Conservation (phyloP, 2,888 invertebrate genomes). For the Venusia cambrica region DNA sequence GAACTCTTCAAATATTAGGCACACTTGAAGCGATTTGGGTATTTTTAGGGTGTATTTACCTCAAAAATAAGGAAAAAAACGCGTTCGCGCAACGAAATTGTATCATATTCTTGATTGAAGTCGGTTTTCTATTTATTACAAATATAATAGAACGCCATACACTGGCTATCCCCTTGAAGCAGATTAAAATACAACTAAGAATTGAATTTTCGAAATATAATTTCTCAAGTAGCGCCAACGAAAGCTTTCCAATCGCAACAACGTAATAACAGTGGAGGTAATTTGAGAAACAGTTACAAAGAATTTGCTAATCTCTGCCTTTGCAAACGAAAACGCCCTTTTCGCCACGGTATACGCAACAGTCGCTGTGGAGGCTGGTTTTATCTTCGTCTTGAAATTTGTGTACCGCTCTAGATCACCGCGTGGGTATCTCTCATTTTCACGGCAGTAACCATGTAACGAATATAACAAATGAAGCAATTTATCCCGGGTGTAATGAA, state of each 20-base stretch:
- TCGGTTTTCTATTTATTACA: too few relatives aligned
- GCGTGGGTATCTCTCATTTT: constrained; percentile 27
- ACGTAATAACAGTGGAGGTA: constrained; percentile 12
- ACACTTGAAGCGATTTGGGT: too few relatives aligned
- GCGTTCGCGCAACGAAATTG: too few relatives aligned
- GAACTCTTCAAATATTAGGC: too few relatives aligned
- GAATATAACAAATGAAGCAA: constrained; percentile 36
- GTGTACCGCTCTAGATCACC: constrained; percentile 8
- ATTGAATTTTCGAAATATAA: constrained; percentile 9
- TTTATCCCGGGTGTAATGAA: constrained; percentile 33
- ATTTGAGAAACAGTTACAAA: constrained; percentile 20
- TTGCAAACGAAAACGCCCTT: constrained; percentile 16
- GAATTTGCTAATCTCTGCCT: constrained; percentile 20
- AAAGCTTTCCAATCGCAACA: constrained; percentile 15
- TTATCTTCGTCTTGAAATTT: constrained; percentile 10
- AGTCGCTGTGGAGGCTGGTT: not conserved
- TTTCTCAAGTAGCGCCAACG: too few relatives aligned
- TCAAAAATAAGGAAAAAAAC: too few relatives aligned
- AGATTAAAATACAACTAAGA: constrained; percentile 6
- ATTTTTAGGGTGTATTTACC: too few relatives aligned
- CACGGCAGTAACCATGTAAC: constrained; percentile 28
- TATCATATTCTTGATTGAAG: too few relatives aligned
- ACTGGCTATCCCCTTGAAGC: too few relatives aligned
- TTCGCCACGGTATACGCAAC: constrained; percentile 10
- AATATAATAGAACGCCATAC: too few relatives aligned